Evolutionary conservation across 2,888 invertebrate species (phyloP), one percentile per base, ranked within the genome.

Genomic region (Chloroclysta siterata): DNA sequence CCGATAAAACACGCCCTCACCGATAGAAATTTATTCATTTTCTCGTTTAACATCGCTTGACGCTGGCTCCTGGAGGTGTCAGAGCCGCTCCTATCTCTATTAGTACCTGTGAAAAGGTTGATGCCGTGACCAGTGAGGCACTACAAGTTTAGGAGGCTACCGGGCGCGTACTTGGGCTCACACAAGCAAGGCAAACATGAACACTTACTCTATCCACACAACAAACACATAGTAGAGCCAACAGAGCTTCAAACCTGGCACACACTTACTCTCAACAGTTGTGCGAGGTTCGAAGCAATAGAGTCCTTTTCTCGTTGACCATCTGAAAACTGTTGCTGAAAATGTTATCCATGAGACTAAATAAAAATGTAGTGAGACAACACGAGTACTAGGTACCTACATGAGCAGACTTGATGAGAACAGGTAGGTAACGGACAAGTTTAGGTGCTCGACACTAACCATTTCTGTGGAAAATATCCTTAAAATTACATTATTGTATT

Each of bases 11-110:
- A 81, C 85, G 84, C 82, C 86, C 84, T 95, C 96, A 98, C 98
- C 97, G 97, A 97, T 94, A 97, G 94, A 93, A 97, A 98, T 92
- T 97, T 97, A 96, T 97, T 96, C 94, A 97, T 97, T 95, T 97
- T 97, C 94, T 97, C 97, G 91, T 97, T 97, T 94, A 97, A 95
- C 91, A 97, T 96, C 92, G 97, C 97, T 89, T 96, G 96, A 82
- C 96, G 96, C 94, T 96, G 96, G 91, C 95, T 94, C 89, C 95
- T 94, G 90, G 96, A 96, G 86, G 94, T 88, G 79, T 88, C 90
- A 78, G 88, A 86, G 77, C 87, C 94, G 89, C 94, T 94, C 93
- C 95, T 95, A 94, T 95, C 95, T 94, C 94, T 94, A 88, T 92
- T 93, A 89, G 82, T 76, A 82, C 94, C 93, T 93, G 93, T 80